Conservation (phyloP, 2,797 vertebrate genomes). For the Morus bassanus region DNA sequence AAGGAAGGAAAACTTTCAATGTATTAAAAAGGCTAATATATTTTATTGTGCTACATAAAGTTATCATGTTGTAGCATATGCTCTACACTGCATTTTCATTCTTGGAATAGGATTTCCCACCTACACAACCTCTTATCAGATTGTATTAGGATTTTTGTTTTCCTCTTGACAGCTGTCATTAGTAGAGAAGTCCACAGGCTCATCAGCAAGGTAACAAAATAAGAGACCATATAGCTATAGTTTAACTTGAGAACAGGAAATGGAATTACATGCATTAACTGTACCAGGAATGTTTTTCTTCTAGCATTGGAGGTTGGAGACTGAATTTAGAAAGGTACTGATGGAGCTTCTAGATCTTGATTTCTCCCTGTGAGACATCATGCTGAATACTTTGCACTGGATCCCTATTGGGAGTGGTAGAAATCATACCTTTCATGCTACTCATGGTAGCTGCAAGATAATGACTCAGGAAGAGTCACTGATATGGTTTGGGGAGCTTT, state of each 20-base stretch:
- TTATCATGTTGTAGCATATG: not conserved
- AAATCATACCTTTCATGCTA: slow-evolving; percentile 49
- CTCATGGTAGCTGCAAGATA: slow-evolving; percentile 35
- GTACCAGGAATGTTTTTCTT: slow-evolving; percentile 6
- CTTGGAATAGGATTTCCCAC: not conserved
- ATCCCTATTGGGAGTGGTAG: slow-evolving; percentile 24
- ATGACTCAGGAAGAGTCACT: slow-evolving; percentile 37
- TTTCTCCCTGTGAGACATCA: not conserved
- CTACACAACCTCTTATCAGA: not conserved
- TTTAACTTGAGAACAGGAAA: not conserved
- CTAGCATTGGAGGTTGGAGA: not conserved
- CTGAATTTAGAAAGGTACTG: not conserved
- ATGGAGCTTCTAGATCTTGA: not conserved
- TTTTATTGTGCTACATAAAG: not conserved
- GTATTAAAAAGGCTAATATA: not conserved
- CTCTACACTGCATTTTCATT: not conserved
- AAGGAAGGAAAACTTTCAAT: not conserved
- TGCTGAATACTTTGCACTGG: not conserved
- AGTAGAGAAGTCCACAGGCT: not conserved
- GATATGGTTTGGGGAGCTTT: slow-evolving; percentile 24
- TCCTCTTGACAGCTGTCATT: not conserved
- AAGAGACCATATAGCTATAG: not conserved
- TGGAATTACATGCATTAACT: not conserved
- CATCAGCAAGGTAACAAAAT: not conserved
- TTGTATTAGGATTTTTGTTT: not conserved